phyloP scores from a whole-genome alignment of 2,113 vertebrate genomes.

The Pyrgilauda ruficollis region DNA sequence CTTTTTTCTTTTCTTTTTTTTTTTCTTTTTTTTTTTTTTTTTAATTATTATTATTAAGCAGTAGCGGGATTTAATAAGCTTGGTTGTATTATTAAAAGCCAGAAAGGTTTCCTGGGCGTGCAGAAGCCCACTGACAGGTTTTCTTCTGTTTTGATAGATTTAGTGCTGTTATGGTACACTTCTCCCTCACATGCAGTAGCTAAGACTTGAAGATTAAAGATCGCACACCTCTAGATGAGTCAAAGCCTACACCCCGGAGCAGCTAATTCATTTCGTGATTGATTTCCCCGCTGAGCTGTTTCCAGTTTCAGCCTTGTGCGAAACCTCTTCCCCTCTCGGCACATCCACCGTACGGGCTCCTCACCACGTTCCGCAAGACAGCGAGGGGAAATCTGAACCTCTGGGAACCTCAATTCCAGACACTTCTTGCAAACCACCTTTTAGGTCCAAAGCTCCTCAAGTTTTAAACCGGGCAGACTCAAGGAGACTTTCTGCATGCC shows the following conservation, averaged over 20 bases:
- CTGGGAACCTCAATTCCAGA: neutral
- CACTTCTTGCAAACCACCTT: neutral
- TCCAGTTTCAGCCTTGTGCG: neutral
- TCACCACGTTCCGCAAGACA: neutral
- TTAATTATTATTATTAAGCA: neutral
- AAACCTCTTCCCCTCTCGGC: neutral
- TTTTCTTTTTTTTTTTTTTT: too few species aligned
- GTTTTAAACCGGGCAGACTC: neutral
- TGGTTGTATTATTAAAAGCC: neutral
- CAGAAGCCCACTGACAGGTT: slow-evolving; percentile 1
- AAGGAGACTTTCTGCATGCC: neutral
- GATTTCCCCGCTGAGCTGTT: slow-evolving; percentile 14
- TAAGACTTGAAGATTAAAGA: slow-evolving; percentile 27
- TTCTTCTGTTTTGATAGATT: slow-evolving; percentile 20
- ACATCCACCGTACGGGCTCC: neutral
- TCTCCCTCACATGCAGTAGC: neutral
- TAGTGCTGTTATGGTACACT: neutral
- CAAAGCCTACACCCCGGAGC: neutral
- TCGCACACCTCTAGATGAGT: slow-evolving; percentile 1
- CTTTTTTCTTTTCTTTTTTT: too few species aligned
- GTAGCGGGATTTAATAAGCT: neutral
- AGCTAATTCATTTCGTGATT: slow-evolving; percentile 19
- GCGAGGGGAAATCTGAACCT: neutral
- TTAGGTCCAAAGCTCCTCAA: neutral
- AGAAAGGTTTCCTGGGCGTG: neutral